Percentiles rank a stretch among this genome's conserved stretches.
Conservation (phyloP, 2,888 invertebrate genomes). For the Drosophila pegasa region DNA sequence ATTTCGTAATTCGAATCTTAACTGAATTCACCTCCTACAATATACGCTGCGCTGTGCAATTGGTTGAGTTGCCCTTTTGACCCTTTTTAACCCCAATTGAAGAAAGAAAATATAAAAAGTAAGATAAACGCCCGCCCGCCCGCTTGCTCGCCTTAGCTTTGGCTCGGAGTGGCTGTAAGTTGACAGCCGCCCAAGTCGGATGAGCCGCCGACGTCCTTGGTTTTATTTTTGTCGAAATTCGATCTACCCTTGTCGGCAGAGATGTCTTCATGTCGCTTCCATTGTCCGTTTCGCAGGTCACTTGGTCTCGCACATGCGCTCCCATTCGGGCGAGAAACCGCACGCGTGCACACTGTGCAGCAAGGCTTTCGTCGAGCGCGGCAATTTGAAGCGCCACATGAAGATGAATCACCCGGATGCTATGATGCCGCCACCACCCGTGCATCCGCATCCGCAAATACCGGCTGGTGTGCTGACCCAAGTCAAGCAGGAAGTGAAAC, state of each 20-base stretch:
- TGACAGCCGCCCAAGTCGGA: conserved; percentile 13
- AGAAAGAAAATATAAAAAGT: neutral
- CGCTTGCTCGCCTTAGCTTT: conserved; percentile 18
- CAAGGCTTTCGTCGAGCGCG: conserved; percentile 92
- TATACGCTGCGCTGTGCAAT: conserved; percentile 25
- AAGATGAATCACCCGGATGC: conserved; percentile 89
- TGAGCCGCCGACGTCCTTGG: conserved; percentile 10
- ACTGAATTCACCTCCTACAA: neutral
- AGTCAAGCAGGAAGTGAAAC: conserved; percentile 84
- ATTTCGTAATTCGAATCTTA: neutral
- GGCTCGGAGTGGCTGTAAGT: conserved; percentile 12
- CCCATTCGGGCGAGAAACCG: conserved; percentile 88
- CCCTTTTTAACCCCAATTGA: neutral
- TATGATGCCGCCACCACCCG: conserved; percentile 84
- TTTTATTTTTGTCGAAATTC: conserved; percentile 41
- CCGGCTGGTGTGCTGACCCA: conserved; percentile 84
- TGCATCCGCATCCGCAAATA: conserved; percentile 84
- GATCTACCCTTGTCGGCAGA: conserved; percentile 47
- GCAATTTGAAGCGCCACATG: conserved; percentile 91
- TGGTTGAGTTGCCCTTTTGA: conserved; percentile 12
- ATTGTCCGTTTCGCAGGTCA: conserved; percentile 86
- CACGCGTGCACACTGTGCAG: conserved; percentile 90
- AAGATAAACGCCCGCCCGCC: conserved; percentile 17
- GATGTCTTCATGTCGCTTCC: conserved; percentile 75
- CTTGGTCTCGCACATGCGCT: conserved; percentile 92